phyloP scores from a whole-genome alignment of 2,888 invertebrate genomes.

The Sphecodes monilicornis region DNA sequence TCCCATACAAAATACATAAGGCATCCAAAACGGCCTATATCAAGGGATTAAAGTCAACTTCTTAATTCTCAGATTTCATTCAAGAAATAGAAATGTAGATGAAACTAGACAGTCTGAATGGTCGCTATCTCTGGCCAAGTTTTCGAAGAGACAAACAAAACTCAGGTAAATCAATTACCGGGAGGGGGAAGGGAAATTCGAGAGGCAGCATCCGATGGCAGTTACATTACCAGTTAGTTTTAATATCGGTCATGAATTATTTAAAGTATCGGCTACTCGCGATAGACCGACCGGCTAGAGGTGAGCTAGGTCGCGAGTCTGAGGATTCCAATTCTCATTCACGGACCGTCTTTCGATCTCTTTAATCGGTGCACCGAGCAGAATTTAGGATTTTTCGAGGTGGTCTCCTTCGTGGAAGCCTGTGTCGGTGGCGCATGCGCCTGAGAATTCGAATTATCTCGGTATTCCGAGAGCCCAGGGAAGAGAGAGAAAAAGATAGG shows the following conservation, averaged over 20 bases:
- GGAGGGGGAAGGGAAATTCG: background rate
- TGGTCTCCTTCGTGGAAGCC: conserved; percentile 25
- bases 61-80: background rate
- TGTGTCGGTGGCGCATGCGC: conserved; percentile 61
- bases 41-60: background rate
- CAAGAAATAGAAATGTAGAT: background rate
- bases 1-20: too few species aligned
- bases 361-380: conserved; percentile 71
- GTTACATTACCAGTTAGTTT: conserved; percentile 26
- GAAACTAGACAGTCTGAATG: background rate
- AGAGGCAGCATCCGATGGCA: background rate
- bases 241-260: conserved; percentile 59
- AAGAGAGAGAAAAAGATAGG: background rate
- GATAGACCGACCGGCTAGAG: conserved; percentile 18
- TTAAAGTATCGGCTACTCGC: conserved; percentile 45
- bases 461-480: conserved; percentile 13
- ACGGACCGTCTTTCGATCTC: conserved; percentile 67
- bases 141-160: background rate
- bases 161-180: background rate
- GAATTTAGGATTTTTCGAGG: conserved; percentile 75
- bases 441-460: conserved; percentile 62
- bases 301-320: conserved; percentile 18
- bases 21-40: too few species aligned
- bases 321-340: conserved; percentile 69
- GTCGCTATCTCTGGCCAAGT: background rate